Base-by-base conservation (phyloP, 2,113 vertebrate genomes). In the Recurvirostra avosetta region DNA sequence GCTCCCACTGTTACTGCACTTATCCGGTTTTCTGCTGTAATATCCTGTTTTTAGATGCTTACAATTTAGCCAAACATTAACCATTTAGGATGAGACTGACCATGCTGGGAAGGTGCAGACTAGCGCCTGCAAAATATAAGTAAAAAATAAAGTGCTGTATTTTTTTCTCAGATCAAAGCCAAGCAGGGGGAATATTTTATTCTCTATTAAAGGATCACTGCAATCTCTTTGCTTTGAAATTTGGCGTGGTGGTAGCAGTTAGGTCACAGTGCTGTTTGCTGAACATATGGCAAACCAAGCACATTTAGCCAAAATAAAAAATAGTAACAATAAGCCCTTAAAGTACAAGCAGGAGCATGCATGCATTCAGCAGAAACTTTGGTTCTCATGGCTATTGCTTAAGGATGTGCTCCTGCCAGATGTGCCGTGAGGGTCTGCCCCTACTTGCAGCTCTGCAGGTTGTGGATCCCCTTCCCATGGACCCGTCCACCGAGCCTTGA, bases 211-310 rank as follows among this genome's bases (percentile, higher is more conserved):
- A 87, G 87, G 72, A 93, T 94, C 11, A 27, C 21, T 63, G 90
- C 49, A 41, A 50, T 85, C 50, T 72, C 77, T 88, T 92, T 78
- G 52, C 84, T 94, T 92, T 95, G 91, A 85, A 72, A 91, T 91
- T 65, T 96, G 90, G 93, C 90, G 5, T 65, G 77, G 66, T 65
- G 62, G 61, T 75, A 93, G 53, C 56, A 26, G 6, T 91, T 89
- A 91, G 96, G 96, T 96, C 94, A 96, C 58, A 56, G 32, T 76
- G 70, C 74, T 88, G 15, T 76, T 95, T 93, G 90, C 53, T 90
- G 90, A 96, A 76, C 94, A 97, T 95, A 96, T 91, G 96, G 96
- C 84, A 94, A 95, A 76, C 36, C 19, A 49, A 85, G 77, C 77
- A 85, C 27, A n/a, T 90, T 94, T 95, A 87, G 93, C 87, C 96